Conservation (phyloP, 2,113 vertebrate species). For the Ceyx cyanopectus region DNA sequence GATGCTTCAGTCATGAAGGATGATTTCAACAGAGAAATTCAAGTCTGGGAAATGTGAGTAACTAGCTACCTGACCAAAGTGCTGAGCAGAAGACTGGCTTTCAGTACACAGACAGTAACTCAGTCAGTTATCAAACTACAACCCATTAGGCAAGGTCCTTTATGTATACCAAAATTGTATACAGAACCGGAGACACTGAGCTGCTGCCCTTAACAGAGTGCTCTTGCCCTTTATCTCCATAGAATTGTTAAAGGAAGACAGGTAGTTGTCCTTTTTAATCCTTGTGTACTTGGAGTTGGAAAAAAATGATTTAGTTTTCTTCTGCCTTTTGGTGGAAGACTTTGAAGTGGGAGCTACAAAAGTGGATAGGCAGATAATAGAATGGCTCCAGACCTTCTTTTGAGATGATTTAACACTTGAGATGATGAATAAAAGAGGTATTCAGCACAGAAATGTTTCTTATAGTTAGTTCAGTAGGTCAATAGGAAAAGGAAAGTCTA, state of each 20-base stretch:
- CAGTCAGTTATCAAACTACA: neutral
- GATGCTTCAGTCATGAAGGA: neutral
- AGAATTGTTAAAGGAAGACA: fast-evolving
- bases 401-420: neutral
- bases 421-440: neutral
- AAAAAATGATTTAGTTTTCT: neutral
- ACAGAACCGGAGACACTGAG: neutral
- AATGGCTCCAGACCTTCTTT: neutral
- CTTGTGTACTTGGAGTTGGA: neutral
- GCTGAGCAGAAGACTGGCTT: neutral
- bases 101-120: neutral
- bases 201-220: neutral
- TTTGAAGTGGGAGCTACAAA: neutral
- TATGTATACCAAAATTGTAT: neutral
- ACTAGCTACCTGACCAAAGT: neutral
- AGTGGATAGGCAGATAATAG: neutral
- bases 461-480: neutral
- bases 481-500: neutral
- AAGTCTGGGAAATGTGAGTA: neutral
- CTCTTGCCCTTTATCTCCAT: neutral
- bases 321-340: neutral
- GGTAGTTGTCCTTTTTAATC: neutral
- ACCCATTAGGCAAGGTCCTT: neutral
- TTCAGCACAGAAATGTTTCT: neutral
- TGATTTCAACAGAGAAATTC: neutral